Conservation (phyloP, 1,140 invertebrate genomes). For the Macrocentrus cingulum region DNA sequence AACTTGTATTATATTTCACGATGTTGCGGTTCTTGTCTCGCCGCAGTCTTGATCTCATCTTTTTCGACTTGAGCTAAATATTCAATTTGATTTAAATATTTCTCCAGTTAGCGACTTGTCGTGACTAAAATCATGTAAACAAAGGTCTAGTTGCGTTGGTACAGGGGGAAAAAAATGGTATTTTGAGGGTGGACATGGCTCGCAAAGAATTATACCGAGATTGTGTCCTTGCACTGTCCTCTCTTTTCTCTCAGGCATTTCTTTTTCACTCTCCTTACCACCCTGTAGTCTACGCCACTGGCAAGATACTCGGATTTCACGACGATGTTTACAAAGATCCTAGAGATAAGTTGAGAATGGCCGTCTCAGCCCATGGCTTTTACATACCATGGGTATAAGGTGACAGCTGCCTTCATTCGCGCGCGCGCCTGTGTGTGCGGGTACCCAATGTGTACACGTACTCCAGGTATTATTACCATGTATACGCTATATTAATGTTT, state of each 20-base stretch:
- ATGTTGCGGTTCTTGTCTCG: constrained; percentile 54
- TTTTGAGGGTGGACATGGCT: too few relatives aligned
- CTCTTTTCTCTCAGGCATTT: background rate
- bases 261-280: constrained; percentile 21
- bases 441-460: background rate
- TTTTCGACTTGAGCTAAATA: background rate
- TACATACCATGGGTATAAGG: constrained; percentile 56
- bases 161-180: too few relatives aligned
- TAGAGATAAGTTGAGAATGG: constrained; percentile 61
- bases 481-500: constrained; percentile 1
- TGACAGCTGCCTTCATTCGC: constrained; percentile 58
- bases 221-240: background rate
- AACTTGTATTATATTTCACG: constrained; percentile 58
- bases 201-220: too few relatives aligned
- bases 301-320: constrained; percentile 59
- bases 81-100: background rate
- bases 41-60: constrained; percentile 27
- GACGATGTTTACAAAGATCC: constrained; percentile 62
- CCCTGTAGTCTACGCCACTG: constrained; percentile 54
- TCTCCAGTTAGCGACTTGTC: background rate
- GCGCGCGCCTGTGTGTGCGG: constrained; percentile 18
- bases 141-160: too few relatives aligned
- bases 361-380: constrained; percentile 50
- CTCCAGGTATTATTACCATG: too few relatives aligned
- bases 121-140: too few relatives aligned